Percentiles rank a stretch among this genome's conserved stretches.
These are phyloP conservation scores for Drosophila kuntzei DNA, from an alignment of 2,888 invertebrate genomes.

Conservation along the genomic window DNA sequence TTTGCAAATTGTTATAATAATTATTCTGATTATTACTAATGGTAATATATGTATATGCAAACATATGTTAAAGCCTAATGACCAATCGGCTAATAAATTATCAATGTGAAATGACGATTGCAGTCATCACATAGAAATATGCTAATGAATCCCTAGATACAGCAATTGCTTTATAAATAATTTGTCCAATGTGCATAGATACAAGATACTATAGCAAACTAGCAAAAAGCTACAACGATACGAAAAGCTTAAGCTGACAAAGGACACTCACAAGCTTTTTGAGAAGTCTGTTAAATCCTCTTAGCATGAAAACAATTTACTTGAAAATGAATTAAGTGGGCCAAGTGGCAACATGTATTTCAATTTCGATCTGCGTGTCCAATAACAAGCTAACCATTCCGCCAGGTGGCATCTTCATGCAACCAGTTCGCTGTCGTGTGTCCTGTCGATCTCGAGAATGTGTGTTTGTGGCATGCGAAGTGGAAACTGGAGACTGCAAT, in stretches of 20 bases:
- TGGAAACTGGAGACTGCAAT: constrained; percentile 75
- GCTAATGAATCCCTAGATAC: constrained; percentile 17
- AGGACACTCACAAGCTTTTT: constrained; percentile 1
- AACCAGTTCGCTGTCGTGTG: constrained; percentile 20
- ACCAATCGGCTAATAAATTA: constrained; percentile 29
- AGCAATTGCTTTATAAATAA: constrained; percentile 1
- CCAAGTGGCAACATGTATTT: constrained; percentile 54
- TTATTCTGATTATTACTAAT: background rate
- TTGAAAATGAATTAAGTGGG: constrained; percentile 68
- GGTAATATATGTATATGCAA: background rate
- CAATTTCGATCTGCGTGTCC: constrained; percentile 72
- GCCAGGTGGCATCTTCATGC: constrained; percentile 40
- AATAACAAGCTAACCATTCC: constrained; percentile 48
- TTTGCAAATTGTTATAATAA: constrained; percentile 1
- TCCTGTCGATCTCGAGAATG: constrained; percentile 23
- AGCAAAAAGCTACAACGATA: background rate
- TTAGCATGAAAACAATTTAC: constrained; percentile 62
- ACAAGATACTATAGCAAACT: background rate
- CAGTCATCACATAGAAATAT: constrained; percentile 1
- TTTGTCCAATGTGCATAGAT: background rate
- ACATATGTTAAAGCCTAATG: constrained; percentile 12
- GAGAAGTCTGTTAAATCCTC: constrained; percentile 27
- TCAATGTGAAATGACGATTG: background rate
- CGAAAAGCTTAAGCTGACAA: constrained; percentile 4
- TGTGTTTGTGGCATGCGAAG: constrained; percentile 55